Evolutionary conservation across 53 echinoderm and acorn worm genomes (phyloP), one percentile per base, ranked within the genome.

Genomic region (Pentamera pediparva): DNA sequence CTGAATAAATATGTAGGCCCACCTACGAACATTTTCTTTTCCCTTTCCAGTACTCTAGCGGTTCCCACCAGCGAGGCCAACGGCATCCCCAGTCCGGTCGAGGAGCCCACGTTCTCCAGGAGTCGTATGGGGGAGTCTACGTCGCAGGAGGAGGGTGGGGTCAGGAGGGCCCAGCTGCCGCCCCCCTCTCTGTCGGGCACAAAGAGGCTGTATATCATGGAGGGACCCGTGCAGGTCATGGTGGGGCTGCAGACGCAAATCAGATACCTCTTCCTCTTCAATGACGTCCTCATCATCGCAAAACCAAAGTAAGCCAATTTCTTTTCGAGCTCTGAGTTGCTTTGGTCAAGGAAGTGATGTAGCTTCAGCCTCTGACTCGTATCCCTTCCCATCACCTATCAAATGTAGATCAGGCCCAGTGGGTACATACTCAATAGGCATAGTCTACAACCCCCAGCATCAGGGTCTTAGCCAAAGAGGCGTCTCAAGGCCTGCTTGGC

Each of bases 221-320:
- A 95, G 56, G 88, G 88, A 3, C 82, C 96, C 0, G 85, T 95
- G 1, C 90, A 87, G 69, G 47, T 91, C 38, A 90, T 86, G 4
- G 62, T 78, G 0, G 96, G 96, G n/a, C 82, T 83, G 21, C 96
- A 95, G 56, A 59, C 79, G 5, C 90, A 91, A 76, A 70, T 60
- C 54, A 37, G 96, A 82, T 95, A 91, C 50, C 79, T 95, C 32
- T 88, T 95, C 75, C 76, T 95, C 21, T 86, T 95, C 70, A 91
- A 91, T 39, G 96, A 95, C 57, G 73, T 85, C 5, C 81, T 95
- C 74, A 62, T 95, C 61, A 83, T 95, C 9, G 96, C 96, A 41
- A 95, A 95, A 86, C 87, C 88, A 82, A 95, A 95, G 96, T 95
- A 83, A 95, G 95, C 35, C 27, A 33, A 22, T 25, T 34, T 56